Evolutionary conservation across 2,113 vertebrate species (phyloP).

Genomic region (Dunckerocampus dactyliophorus): DNA sequence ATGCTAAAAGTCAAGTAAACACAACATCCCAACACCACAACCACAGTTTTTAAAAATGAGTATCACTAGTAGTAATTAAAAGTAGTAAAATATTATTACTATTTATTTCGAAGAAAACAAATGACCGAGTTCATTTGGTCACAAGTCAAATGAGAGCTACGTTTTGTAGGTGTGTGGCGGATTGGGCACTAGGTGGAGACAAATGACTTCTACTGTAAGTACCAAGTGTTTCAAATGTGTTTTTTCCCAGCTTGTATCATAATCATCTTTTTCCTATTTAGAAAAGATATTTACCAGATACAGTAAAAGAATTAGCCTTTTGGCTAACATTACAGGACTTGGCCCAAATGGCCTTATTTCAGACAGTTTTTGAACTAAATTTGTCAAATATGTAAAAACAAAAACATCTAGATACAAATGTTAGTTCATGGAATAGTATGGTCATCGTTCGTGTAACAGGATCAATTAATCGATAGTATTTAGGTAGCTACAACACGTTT

Average conservation of each 20-base stretch:
- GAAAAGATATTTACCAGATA: not conserved
- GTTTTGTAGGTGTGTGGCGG: not conserved
- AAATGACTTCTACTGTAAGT: constrained; percentile 2
- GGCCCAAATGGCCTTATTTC: too few species aligned
- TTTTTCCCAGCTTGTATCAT: not conserved
- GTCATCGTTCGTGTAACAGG: too few species aligned
- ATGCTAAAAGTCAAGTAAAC: too few species aligned
- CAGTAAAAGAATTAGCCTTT: not conserved
- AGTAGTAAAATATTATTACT: not conserved
- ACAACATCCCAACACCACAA: not conserved
- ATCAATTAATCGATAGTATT: not conserved
- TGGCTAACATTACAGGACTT: not conserved
- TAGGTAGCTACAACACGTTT: not conserved
- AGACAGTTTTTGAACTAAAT: too few species aligned
- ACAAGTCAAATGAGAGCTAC: not conserved
- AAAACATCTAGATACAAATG: too few species aligned
- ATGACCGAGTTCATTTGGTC: not conserved
- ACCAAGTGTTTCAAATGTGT: not conserved
- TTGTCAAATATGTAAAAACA: too few species aligned
- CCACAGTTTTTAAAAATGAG: not conserved
- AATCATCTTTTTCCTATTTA: not conserved
- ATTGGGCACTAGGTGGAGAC: constrained; percentile 52
- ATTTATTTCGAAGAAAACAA: not conserved
- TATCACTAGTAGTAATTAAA: not conserved
- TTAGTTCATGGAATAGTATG: too few species aligned